Evolutionary conservation across 2,113 vertebrate genomes (phyloP), one percentile per base, ranked within the genome.

Genomic region (Symphodus melops): DNA sequence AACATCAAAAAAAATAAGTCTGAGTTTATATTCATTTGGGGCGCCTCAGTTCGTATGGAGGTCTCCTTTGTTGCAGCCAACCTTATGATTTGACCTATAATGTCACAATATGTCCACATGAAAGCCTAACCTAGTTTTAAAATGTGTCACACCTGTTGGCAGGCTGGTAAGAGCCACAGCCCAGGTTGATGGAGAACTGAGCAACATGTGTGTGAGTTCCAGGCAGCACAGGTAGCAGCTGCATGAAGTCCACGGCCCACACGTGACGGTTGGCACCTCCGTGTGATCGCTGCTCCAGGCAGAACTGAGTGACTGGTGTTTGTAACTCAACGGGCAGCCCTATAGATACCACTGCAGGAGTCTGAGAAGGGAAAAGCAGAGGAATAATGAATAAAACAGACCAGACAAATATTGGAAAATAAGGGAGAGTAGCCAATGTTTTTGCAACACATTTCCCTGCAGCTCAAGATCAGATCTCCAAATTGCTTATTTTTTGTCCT

Each of bases 111-210:
- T 69, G 42, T 63, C 37, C n/a, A 23, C 14, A 74, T 39, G 52
- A 2, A 28, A 13, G n/a, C 46, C 52, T 44, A 70, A 60, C 72
- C 52, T 19, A 66, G 65, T 68, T 81, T 59, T 8, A 56, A 72
- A 79, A 55, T 70, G 68, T 61, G 68, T 76, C 56, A 41, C 95
- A 99, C 98, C 98, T 99, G 95, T 98, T 99, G 64, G 96, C 96
- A 53, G 96, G 96, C 68, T 98, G 97, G 60, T 97, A 96, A 19
- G 96, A 97, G 83, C 98, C 98, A 87, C 98, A 99, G 61, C 98
- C 98, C 53, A 99, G 91, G 88, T 98, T 98, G 91, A 99, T 96
- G 77, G 98, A 99, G 92, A 99, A 99, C 76, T 99, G 97, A 75
- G 95, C 96, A 89, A 98, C 95, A 67, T 99, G 98, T 13, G 98